Conservation (phyloP, 2,888 invertebrate genomes). For the Argyresthia albistria region DNA sequence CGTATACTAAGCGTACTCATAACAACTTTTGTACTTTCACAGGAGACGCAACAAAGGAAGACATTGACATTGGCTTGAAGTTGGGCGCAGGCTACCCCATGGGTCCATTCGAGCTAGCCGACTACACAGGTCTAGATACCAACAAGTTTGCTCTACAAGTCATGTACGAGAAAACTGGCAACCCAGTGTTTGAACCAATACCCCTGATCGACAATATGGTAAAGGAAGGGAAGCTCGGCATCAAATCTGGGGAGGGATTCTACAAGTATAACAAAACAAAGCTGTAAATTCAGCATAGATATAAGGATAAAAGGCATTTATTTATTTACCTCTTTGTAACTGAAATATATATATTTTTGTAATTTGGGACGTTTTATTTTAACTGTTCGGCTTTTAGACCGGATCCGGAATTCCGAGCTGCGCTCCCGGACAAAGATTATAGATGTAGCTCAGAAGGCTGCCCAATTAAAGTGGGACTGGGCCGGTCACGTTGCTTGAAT, state of each 20-base stretch:
- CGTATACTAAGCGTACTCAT: too few relatives aligned
- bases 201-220: constrained; percentile 79
- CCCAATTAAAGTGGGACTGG: too few relatives aligned
- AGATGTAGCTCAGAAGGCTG: too few relatives aligned
- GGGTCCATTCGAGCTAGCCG: constrained; percentile 90
- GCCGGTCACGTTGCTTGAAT: too few relatives aligned
- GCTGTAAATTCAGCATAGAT: not conserved
- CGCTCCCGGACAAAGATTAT: too few relatives aligned
- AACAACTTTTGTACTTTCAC: constrained; percentile 5
- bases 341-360: too few relatives aligned
- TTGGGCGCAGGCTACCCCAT: constrained; percentile 92
- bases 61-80: constrained; percentile 93
- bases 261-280: constrained; percentile 76
- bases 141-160: constrained; percentile 83
- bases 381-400: too few relatives aligned
- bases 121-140: constrained; percentile 90
- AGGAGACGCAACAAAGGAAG: constrained; percentile 80
- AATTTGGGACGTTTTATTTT: too few relatives aligned
- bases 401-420: too few relatives aligned
- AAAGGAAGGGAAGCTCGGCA: constrained; percentile 82
- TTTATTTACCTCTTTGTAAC: not conserved
- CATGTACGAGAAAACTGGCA: constrained; percentile 77
- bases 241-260: constrained; percentile 88
- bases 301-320: not conserved
- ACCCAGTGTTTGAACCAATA: constrained; percentile 69